Base-by-base conservation (phyloP, 2,888 invertebrate species). In the Morpho achilles region DNA sequence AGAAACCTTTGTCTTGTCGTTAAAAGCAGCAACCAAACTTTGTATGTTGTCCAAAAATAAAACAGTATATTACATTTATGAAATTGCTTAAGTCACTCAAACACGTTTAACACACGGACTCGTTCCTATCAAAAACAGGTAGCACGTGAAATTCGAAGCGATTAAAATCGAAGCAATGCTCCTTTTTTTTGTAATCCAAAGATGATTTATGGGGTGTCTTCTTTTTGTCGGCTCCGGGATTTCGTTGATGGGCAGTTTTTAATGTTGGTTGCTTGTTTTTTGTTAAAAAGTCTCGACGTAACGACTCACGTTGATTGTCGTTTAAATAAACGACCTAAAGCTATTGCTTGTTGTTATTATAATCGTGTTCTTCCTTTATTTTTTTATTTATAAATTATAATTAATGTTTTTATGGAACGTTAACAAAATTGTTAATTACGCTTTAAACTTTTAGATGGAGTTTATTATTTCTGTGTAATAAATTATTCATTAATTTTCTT, bases 71-170 rank as follows among this genome's bases (percentile, higher is more conserved):
- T 5, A 5, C 32, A 2, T 32, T 32, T 32, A 32, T 32, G 32
- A 32, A 32, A 32, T 32, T 32, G 32, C 32, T 32, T 32, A 32
- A 32, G 32, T 32, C 32, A 5, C 32, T 32, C 32, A 32, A 32
- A 32, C 32, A 32, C 32, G 32, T 32, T 32, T 32, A 32, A 32
- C 32, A 32, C 32, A 2, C 32, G 32, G 32, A 32, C 32, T 54
- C 50, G 40, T 22, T 50, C 7, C 53, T 57, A 63, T 59, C 65
- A 63, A 68, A 73, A 74, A 77, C 84, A 86, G 85, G 86, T 84
- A 87, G 87, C 78, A 64, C 55, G 61, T 67, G 70, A 81, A 80
- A 80, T 66, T 69, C 69, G 73, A 70, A 72, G 74, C 80, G 82
- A 82, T 86, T 80, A 80, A 74, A 75, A 69, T 74, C 77, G 64